These are phyloP conservation scores for Ahaetulla prasina DNA, from an alignment of 2,113 vertebrate species.

Conservation along the genomic window DNA sequence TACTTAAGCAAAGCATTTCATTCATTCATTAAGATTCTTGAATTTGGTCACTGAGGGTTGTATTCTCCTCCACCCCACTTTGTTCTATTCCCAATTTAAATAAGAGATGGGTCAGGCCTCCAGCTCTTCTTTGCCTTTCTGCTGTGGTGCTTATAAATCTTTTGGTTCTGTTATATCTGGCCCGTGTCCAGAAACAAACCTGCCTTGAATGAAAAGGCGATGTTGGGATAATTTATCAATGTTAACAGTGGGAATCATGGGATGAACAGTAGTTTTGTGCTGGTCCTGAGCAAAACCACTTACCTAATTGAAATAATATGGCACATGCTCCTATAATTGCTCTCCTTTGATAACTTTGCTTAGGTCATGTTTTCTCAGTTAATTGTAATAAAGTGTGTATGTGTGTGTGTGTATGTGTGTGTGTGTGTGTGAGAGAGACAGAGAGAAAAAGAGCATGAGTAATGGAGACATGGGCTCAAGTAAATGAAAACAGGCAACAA, in stretches of 20 bases:
- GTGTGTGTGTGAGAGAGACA: not conserved
- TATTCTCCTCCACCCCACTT: conserved; percentile 29
- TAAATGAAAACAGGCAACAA: conserved; percentile 60
- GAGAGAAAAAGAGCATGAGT: conserved; percentile 34
- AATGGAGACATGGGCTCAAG: conserved; percentile 46
- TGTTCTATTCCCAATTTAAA: conserved; percentile 34
- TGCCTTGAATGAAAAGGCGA: conserved; percentile 62
- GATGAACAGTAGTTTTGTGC: conserved; percentile 73
- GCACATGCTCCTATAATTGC: conserved; percentile 64
- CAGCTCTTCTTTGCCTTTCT: conserved; percentile 60
- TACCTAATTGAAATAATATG: conserved; percentile 78
- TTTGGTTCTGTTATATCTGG: conserved; percentile 74
- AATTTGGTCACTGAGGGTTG: not conserved
- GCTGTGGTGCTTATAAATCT: conserved; percentile 69
- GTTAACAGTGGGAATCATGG: conserved; percentile 68
- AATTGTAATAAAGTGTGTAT: conserved; percentile 64
- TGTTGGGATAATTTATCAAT: conserved; percentile 77
- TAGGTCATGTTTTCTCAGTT: conserved; percentile 70
- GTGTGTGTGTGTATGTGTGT: not conserved
- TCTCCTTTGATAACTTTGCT: conserved; percentile 69
- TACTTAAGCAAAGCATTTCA: not conserved
- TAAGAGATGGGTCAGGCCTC: conserved; percentile 44
- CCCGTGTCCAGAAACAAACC: conserved; percentile 70
- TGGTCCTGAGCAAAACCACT: conserved; percentile 64
- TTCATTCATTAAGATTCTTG: not conserved